Evolutionary conservation across 1,140 invertebrate genomes (phyloP).

Genomic region (Cyphomyrmex costatus): DNA sequence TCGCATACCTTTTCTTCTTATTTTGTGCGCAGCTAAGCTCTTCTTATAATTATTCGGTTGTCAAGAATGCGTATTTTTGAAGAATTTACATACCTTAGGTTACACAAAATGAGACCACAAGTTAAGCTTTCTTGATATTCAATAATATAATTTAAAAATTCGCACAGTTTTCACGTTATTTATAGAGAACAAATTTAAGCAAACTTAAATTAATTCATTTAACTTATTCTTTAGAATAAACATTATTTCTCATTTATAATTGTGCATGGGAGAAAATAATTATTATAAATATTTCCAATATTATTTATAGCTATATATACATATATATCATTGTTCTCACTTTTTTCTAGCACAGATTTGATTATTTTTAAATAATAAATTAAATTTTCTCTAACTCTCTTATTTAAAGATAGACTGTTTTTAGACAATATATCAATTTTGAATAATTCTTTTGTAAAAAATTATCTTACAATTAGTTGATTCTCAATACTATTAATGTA

Average conservation of each 20-base stretch:
- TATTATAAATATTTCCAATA: not conserved
- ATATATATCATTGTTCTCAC: not conserved
- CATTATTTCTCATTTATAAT: slow-evolving; percentile 7
- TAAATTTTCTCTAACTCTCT: not conserved
- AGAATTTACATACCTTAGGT: not conserved
- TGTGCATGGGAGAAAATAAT: not conserved
- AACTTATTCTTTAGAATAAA: not conserved
- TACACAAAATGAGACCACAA: not conserved
- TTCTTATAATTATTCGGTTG: slow-evolving; percentile 53
- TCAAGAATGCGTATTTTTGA: slow-evolving; percentile 48
- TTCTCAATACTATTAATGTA: not conserved
- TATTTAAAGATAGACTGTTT: not conserved
- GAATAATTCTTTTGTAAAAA: not conserved
- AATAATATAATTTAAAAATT: slow-evolving; percentile 11
- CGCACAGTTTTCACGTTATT: not conserved
- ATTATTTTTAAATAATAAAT: not conserved
- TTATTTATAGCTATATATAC: not conserved
- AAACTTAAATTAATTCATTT: not conserved
- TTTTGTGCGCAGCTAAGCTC: slow-evolving; percentile 47
- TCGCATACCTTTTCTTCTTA: slow-evolving; percentile 31
- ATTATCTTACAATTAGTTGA: not conserved
- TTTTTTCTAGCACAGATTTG: not conserved
- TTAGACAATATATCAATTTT: not conserved
- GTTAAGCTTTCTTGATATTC: not conserved
- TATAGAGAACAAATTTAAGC: not conserved